Conservation (phyloP, 2,797 vertebrate species). For the Micrastur ruficollis region DNA sequence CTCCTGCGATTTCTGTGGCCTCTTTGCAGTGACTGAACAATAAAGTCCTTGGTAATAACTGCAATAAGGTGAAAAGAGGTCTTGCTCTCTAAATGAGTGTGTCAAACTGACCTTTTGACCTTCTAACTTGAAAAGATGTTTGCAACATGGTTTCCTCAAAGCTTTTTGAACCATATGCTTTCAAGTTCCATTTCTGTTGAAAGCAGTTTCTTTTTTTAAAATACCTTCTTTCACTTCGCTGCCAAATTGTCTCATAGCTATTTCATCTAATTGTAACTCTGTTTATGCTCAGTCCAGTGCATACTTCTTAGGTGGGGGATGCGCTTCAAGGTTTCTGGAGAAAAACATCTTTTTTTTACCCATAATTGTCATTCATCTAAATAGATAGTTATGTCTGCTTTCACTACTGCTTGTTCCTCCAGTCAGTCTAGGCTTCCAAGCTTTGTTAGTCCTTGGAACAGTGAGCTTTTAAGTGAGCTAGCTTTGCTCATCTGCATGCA, state of each 20-base stretch:
- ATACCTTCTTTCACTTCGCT: neutral
- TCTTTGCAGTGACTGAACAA: neutral
- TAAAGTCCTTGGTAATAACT: neutral
- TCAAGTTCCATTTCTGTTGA: neutral
- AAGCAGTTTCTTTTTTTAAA: neutral
- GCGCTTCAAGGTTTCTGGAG: neutral
- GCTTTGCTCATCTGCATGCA: neutral
- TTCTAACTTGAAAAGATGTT: neutral
- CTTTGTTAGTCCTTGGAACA: neutral
- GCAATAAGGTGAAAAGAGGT: neutral
- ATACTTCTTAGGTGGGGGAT: neutral
- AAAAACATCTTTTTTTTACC: neutral
- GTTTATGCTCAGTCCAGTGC: neutral
- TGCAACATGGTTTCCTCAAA: neutral
- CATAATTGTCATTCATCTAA: rapidly evolving
- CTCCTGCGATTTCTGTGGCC: neutral
- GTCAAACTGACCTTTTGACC: neutral
- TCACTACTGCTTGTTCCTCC: neutral
- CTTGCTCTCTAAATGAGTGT: neutral
- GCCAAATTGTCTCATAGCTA: neutral
- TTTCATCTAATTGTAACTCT: neutral
- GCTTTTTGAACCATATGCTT: neutral
- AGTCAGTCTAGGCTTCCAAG: neutral
- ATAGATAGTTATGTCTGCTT: neutral
- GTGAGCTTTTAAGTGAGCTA: neutral